Conservation (phyloP, 2,888 invertebrate genomes). For the Myathropa florea region DNA sequence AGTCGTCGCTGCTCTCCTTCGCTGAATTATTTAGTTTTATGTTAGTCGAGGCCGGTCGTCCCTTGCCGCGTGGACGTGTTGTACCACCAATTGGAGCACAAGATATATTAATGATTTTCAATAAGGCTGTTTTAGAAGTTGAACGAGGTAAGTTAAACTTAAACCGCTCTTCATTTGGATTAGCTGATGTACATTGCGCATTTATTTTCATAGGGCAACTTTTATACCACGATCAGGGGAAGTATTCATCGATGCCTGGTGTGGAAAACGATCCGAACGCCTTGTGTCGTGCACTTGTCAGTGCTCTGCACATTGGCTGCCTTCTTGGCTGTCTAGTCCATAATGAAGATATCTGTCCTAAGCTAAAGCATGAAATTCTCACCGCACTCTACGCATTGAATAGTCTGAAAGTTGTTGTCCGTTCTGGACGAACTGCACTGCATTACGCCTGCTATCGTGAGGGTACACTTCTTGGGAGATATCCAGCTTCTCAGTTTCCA, state of each 20-base stretch:
- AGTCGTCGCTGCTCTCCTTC: slow-evolving; percentile 95
- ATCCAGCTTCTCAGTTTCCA: slow-evolving; percentile 87
- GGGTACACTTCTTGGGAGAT: slow-evolving; percentile 85
- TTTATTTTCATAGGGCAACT: slow-evolving; percentile 81
- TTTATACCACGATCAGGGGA: slow-evolving; percentile 80
- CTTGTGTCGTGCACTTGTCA: slow-evolving; percentile 91
- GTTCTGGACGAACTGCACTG: slow-evolving; percentile 86
- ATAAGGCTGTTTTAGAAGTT: slow-evolving; percentile 90
- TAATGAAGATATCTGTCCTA: slow-evolving; percentile 82
- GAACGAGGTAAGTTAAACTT: slow-evolving; percentile 80
- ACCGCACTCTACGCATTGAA: slow-evolving; percentile 89
- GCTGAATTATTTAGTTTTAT: slow-evolving; percentile 97
- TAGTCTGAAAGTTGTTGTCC: slow-evolving; percentile 84
- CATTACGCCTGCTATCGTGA: slow-evolving; percentile 93
- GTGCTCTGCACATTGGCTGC: slow-evolving; percentile 91
- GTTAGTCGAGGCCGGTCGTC: slow-evolving; percentile 92
- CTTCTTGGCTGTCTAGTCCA: slow-evolving; percentile 86
- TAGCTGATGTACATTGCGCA: background rate
- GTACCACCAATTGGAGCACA: slow-evolving; percentile 90
- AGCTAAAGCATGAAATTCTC: slow-evolving; percentile 84
- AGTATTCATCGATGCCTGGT: slow-evolving; percentile 81
- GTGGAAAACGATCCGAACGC: slow-evolving; percentile 87
- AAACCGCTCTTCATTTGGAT: background rate
- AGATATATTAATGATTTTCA: slow-evolving; percentile 91
- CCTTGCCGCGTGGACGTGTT: slow-evolving; percentile 85